Evolutionary conservation across 2,888 invertebrate species (phyloP).

Genomic region (Aspidiotus destructor): DNA sequence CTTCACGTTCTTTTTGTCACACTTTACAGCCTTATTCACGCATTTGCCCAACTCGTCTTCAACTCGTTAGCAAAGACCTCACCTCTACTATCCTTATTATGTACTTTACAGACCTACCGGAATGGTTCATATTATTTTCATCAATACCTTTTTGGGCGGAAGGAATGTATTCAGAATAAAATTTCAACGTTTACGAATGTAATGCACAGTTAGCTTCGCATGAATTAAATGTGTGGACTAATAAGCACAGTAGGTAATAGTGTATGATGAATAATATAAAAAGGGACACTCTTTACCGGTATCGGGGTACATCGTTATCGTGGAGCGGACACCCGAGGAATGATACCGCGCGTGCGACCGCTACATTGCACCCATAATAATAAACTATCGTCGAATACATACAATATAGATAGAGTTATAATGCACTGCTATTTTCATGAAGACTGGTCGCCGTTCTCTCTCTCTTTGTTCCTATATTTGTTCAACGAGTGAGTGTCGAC

Average conservation of each 20-base stretch:
- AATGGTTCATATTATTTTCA: no score
- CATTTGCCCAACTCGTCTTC: no score
- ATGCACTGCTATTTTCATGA: neutral
- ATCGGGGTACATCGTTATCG: neutral
- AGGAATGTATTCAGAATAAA: no score
- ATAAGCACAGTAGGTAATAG: neutral
- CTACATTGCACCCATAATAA: neutral
- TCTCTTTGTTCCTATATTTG: neutral
- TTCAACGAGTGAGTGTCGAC: neutral
- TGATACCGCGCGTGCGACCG: neutral
- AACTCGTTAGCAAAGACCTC: no score
- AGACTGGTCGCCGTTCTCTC: neutral
- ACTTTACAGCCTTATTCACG: no score
- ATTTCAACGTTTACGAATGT: neutral
- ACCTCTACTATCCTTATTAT: no score
- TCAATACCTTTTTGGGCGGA: no score
- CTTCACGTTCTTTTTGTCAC: no score
- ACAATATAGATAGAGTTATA: neutral
- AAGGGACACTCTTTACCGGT: neutral
- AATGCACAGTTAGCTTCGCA: neutral
- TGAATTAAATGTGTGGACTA: slow-evolving; percentile 4
- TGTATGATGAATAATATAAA: neutral
- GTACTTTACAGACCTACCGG: no score
- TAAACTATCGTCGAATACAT: neutral
- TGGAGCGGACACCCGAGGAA: neutral